Conservation (phyloP, 2,113 vertebrate species). For the Spilogale gracilis region DNA sequence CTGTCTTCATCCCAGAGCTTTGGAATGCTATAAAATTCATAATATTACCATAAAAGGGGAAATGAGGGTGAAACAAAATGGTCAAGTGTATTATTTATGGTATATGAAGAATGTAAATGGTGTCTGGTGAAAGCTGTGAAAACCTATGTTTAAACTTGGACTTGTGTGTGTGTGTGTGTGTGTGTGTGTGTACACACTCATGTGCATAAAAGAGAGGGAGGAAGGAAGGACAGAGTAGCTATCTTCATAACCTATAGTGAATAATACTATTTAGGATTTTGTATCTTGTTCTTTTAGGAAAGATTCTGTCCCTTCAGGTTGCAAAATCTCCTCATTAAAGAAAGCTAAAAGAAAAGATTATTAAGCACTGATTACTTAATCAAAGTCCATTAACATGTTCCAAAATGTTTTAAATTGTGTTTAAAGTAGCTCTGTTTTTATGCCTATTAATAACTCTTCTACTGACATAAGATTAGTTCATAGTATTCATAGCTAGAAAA, state of each 20-base stretch:
- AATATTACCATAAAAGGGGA: background rate
- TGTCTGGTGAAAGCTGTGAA: background rate
- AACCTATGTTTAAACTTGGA: background rate
- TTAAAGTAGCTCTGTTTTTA: slow-evolving; percentile 66
- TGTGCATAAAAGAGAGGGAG: background rate
- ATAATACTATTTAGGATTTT: background rate
- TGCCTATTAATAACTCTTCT: slow-evolving; percentile 49
- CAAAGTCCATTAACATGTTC: slow-evolving; percentile 41
- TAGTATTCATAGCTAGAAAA: slow-evolving; percentile 27
- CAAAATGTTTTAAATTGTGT: slow-evolving; percentile 36
- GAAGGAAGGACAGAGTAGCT: background rate
- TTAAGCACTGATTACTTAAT: slow-evolving; percentile 58
- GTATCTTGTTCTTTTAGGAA: background rate
- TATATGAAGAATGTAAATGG: background rate
- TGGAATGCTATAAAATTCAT: background rate
- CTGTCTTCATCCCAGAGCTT: background rate
- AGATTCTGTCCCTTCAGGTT: background rate
- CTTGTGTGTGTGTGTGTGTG: background rate
- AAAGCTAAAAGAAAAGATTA: slow-evolving; percentile 48
- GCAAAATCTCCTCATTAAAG: slow-evolving; percentile 38
- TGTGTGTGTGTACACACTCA: background rate
- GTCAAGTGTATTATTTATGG: background rate
- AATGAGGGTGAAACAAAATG: slow-evolving; percentile 11
- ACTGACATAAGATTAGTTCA: slow-evolving; percentile 43
- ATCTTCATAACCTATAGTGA: background rate